Evolutionary conservation across 2,797 vertebrate species (phyloP).

Genomic region (Vireo griseus): DNA sequence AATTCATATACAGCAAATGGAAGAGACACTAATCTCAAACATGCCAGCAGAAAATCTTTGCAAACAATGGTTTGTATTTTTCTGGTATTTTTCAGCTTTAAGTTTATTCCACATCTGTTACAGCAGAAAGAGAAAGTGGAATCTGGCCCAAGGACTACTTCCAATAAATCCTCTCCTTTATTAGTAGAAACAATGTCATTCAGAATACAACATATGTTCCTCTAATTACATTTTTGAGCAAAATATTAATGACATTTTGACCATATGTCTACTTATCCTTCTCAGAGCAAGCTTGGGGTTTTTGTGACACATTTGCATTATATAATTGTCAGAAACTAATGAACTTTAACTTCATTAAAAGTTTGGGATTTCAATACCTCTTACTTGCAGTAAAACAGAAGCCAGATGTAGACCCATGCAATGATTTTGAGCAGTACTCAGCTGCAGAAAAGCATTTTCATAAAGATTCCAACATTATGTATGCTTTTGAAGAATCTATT

Average conservation of each 20-base stretch:
- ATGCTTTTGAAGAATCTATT: neutral
- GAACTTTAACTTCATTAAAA: neutral
- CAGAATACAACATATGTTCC: neutral
- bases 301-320: slow-evolving; percentile 6
- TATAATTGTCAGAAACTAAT: neutral
- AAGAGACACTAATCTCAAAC: neutral
- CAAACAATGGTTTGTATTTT: neutral
- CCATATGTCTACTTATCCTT: neutral
- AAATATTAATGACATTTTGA: neutral
- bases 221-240: neutral
- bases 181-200: neutral
- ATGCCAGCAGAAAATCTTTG: neutral
- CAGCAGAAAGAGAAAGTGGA: neutral
- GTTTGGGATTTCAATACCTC: neutral
- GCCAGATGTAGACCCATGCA: neutral
- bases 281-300: neutral
- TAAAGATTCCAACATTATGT: neutral
- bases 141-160: neutral
- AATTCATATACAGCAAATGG: neutral
- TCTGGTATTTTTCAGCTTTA: neutral
- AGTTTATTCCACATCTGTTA: neutral
- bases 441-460: slow-evolving; percentile 4
- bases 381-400: slow-evolving; percentile 11
- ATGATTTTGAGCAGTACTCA: neutral
- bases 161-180: neutral